Evolutionary conservation across 2,797 vertebrate genomes (phyloP).

Genomic region (Xiphophorus birchmanni): DNA sequence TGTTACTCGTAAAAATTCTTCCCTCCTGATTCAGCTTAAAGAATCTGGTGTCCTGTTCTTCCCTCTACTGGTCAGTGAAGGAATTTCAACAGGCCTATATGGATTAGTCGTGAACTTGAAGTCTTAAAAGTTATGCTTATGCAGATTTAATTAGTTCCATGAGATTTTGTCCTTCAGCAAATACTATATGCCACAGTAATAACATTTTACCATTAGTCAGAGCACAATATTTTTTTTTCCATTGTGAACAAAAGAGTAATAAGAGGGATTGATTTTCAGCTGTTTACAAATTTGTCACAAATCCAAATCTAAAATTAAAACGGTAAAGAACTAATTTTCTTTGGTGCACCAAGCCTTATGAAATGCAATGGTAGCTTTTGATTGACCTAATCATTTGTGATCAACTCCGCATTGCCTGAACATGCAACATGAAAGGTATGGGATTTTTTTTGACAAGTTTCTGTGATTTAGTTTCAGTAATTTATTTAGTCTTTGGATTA

Average conservation of each 20-base stretch:
- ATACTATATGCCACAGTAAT: background rate
- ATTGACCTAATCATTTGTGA: background rate
- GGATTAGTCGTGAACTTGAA: background rate
- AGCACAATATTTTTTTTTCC: background rate
- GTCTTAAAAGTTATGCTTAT: background rate
- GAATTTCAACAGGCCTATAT: conserved; percentile 31
- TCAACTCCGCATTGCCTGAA: background rate
- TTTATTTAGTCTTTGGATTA: background rate
- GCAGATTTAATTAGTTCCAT: background rate
- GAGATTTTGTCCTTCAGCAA: background rate
- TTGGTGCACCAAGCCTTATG: background rate
- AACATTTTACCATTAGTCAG: background rate
- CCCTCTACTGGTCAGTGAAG: conserved; percentile 67
- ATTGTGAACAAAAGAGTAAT: background rate
- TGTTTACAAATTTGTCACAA: background rate
- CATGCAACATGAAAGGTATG: background rate
- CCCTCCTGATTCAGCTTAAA: conserved; percentile 4
- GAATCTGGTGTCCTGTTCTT: conserved; percentile 59
- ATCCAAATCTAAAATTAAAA: background rate
- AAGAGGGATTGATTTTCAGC: background rate
- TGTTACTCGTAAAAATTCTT: background rate
- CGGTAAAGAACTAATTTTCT: background rate
- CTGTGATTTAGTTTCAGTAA: background rate
- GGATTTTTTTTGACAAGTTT: background rate
- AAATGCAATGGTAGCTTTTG: background rate